Conservation (phyloP, 2,113 vertebrate species). For the Lamprologus lemairii region DNA sequence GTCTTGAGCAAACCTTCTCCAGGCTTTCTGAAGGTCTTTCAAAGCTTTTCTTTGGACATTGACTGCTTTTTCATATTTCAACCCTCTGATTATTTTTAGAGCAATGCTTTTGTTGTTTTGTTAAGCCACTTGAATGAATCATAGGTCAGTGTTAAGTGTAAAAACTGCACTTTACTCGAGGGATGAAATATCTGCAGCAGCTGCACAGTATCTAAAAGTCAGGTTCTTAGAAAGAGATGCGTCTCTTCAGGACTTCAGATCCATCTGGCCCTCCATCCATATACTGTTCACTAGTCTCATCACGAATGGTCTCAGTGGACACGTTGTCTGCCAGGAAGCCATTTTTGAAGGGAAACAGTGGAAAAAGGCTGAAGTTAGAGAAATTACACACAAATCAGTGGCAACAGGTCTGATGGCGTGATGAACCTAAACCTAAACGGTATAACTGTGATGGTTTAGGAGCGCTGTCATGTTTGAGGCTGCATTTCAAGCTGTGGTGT, state of each 20-base stretch:
- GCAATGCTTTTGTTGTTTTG: not conserved
- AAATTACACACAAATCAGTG: fast-evolving
- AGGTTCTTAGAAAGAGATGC: fast-evolving
- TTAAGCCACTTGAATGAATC: not conserved
- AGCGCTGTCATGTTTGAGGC: fast-evolving
- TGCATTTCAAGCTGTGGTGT: not conserved
- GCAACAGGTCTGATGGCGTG: fast-evolving
- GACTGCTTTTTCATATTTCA: not conserved
- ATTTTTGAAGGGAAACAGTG: not conserved
- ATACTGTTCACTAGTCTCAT: not conserved
- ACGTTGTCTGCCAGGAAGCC: not conserved
- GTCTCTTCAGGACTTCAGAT: fast-evolving
- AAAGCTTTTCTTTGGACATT: not conserved
- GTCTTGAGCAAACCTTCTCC: not conserved
- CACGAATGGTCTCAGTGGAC: not conserved
- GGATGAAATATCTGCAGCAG: not conserved
- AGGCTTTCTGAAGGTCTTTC: not conserved
- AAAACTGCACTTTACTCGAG: fast-evolving
- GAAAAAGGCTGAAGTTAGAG: fast-evolving
- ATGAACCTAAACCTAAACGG: not conserved
- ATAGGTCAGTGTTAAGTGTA: not conserved
- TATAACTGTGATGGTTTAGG: not conserved
- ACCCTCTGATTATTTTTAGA: not conserved
- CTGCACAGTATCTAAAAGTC: not conserved
- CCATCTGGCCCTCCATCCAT: not conserved